Evolutionary conservation across 2,888 invertebrate genomes (phyloP).

Genomic region (Noctua comes): DNA sequence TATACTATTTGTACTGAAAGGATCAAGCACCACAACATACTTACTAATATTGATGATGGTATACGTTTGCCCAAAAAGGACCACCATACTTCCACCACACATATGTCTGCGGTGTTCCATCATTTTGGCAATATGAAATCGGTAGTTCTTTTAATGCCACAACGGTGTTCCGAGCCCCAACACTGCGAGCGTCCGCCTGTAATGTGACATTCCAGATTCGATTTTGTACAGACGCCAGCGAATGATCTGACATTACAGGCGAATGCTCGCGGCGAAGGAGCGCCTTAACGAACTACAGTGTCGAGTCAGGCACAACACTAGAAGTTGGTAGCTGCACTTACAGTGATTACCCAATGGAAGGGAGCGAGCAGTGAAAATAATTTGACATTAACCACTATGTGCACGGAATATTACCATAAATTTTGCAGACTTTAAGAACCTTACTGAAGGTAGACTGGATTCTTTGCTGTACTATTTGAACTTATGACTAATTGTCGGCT

Average conservation of each 20-base stretch:
- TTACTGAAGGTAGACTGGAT: constrained; percentile 13
- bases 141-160: neutral
- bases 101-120: neutral
- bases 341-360: constrained; percentile 69
- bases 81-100: too few species aligned
- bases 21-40: neutral
- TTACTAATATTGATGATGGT: neutral
- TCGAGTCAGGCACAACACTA: constrained; percentile 42
- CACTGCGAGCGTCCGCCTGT: neutral
- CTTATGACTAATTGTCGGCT: neutral
- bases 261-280: neutral
- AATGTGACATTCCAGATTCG: neutral
- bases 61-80: neutral
- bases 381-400: constrained; percentile 67
- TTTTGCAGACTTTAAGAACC: constrained; percentile 7
- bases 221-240: neutral
- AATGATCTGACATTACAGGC: neutral
- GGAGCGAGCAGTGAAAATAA: constrained; percentile 69
- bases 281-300: neutral
- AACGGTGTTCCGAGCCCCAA: too few species aligned
- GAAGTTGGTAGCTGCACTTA: constrained; percentile 52
- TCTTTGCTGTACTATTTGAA: neutral
- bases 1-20: neutral
- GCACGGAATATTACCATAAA: constrained; percentile 40
- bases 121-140: neutral